Base-by-base conservation (phyloP, 2,888 invertebrate genomes). In the Pantelozetes paolii region DNA sequence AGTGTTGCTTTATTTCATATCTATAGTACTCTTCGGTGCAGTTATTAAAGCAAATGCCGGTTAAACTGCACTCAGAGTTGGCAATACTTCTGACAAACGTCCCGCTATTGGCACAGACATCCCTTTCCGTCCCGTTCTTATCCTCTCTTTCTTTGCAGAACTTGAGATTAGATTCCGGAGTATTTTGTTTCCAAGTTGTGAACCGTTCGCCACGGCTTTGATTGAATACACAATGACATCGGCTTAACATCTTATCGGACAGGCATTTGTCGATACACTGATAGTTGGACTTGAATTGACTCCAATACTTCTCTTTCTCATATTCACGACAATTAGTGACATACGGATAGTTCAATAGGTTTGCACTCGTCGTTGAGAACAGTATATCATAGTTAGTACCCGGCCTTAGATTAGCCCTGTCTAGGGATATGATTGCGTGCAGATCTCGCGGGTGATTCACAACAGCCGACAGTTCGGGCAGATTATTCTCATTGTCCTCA, bases 11-110 rank as follows among this genome's bases (percentile, higher is more conserved):
- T 13, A 67, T 40, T 67, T 67, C 67, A 67, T 40, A 67, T 32
- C 67, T 36, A 11, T 67, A 67, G 13, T 40, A 67, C 67, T 67
- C 67, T 67, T 67, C 67, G 11, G 1, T 11, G 32, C 67, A 67
- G 23, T 67, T 18, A 36, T 67, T 40, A 20, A 40, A 40, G 23
- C 67, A 67, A 0, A 3, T 40, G 2, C 36, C 36, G 2, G 13
- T 42, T 11, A 40, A 6, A 11, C 20, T 36, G 30, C 67, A 67
- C 23, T 67, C 40, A 8, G 67, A 40, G 1, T 62, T 32, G 13
- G 23, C 26, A 11, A 1, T 23, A 6, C 23, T 26, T 1, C 23
- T 26, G 26, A 23, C 9, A 11, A 54, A 54, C 6, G 20, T 23
- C 2, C 13, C 6, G 11, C 9, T 26, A 11, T 23, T 23, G 1